Evolutionary conservation across 2,797 vertebrate genomes (phyloP), one percentile per base, ranked within the genome.

Genomic region (Pseudocheirus occidentalis): DNA sequence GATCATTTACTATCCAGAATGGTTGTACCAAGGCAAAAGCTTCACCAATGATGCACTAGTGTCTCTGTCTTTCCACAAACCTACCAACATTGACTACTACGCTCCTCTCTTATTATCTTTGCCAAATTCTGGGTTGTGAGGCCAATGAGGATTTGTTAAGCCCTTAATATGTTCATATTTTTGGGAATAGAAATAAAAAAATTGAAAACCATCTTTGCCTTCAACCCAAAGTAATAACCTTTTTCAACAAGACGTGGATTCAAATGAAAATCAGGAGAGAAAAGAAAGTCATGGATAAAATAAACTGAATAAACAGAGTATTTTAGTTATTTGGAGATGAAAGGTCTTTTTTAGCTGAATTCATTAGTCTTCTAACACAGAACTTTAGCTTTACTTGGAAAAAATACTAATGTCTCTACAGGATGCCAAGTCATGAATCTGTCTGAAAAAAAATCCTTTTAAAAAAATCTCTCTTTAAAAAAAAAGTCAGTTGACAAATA

Each of bases 341-440:
- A 97, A 98, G 66, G 59, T 40, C 94, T 95, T 97, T 97, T 98
- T 96, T 95, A 96, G 97, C 96, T 94, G 96, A 55, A 46, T 4
- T 97, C 95, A 73, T 97, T 90, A n/a, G 95, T 95, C 96, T 97
- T 94, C 95, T 97, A 95, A 54, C n/a, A 93, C 73, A 97, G 97
- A 92, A 50, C 73, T 94, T 96, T 87, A 93, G 96, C 93, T 98
- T 97, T 96, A 95, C 94, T 98, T 98, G 97, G 96, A 98, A 98
- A 98, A 97, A 98, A 95, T 89, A 97, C 89, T 97, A 93, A 94
- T 95, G 95, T 98, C 90, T 96, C 94, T 29, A 52, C 1, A 90
- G 95, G 95, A 97, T 97, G 96, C 95, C 97, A 98, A 98, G 95
- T 97, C 96, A 96, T 96, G 94, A 96, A 93, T 93, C 59, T 93